A percentile compares a stretch with the other conserved stretches of the same genome.
Conservation (phyloP, 2,888 invertebrate species). For the Drosophila stalkeri region DNA sequence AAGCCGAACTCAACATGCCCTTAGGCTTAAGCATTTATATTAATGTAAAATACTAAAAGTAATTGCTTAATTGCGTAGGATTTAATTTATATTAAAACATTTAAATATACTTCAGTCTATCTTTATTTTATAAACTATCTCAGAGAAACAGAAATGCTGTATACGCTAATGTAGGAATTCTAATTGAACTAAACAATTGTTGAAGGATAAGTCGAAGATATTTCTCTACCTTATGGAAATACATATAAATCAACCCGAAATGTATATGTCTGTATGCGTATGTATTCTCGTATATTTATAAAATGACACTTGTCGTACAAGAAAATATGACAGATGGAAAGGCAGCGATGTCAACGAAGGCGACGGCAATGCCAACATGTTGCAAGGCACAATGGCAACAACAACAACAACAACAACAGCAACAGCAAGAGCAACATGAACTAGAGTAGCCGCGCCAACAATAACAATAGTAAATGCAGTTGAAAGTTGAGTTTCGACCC, state of each 20-base stretch:
- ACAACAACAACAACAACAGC: slow-evolving; percentile 32
- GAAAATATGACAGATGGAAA: slow-evolving; percentile 65
- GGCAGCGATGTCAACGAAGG: slow-evolving; percentile 44
- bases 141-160: neutral
- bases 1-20: slow-evolving; percentile 17
- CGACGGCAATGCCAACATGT: slow-evolving; percentile 49
- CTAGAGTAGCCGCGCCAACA: slow-evolving; percentile 6
- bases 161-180: neutral
- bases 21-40: neutral
- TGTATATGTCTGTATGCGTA: slow-evolving; percentile 20
- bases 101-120: no score
- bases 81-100: no score
- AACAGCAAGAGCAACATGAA: slow-evolving; percentile 27
- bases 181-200: neutral
- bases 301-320: slow-evolving; percentile 63
- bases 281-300: slow-evolving; percentile 27
- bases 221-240: neutral
- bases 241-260: slow-evolving; percentile 2
- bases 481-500: slow-evolving; percentile 50
- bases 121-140: neutral
- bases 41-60: no score
- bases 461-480: slow-evolving; percentile 24
- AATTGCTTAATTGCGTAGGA: no score
- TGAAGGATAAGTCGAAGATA: slow-evolving; percentile 5
- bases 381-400: slow-evolving; percentile 40